Percentiles rank a stretch among this genome's conserved stretches.
phyloP scores from a whole-genome alignment of 2,888 invertebrate species.

The Anthoptus insignis region DNA sequence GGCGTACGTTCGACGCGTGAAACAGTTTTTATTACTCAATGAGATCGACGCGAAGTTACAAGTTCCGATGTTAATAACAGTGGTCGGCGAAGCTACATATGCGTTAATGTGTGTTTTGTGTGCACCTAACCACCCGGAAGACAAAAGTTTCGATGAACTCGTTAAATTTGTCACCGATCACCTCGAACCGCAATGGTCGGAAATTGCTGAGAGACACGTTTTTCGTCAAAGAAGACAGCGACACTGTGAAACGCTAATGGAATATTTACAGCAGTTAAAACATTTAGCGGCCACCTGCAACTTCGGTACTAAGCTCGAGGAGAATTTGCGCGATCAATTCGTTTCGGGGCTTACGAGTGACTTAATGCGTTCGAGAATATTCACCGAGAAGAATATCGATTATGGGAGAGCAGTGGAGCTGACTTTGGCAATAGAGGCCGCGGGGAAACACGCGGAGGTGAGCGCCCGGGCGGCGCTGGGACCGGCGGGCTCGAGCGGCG shows the following conservation, averaged over 20 bases:
- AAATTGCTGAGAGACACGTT: slow-evolving; percentile 46
- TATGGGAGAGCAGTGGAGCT: slow-evolving; percentile 52
- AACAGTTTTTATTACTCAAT: slow-evolving; percentile 41
- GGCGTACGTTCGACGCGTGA: slow-evolving; percentile 40
- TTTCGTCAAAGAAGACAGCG: slow-evolving; percentile 38
- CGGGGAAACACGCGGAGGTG: slow-evolving; percentile 26
- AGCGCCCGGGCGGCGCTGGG: slow-evolving; percentile 4
- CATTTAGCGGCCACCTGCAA: slow-evolving; percentile 45
- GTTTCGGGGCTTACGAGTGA: slow-evolving; percentile 41
- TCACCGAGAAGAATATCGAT: slow-evolving; percentile 48
- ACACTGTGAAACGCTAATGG: slow-evolving; percentile 36
- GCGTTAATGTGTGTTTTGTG: slow-evolving; percentile 51
- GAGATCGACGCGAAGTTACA: slow-evolving; percentile 36
- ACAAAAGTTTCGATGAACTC: slow-evolving; percentile 44
- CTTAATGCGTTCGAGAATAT: slow-evolving; percentile 51
- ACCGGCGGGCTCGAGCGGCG: slow-evolving; percentile 36
- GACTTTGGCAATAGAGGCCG: slow-evolving; percentile 48
- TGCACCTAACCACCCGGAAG: slow-evolving; percentile 48
- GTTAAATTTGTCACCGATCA: slow-evolving; percentile 46
- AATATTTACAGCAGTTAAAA: slow-evolving; percentile 47
- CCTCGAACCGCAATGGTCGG: slow-evolving; percentile 47
- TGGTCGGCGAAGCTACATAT: slow-evolving; percentile 42
- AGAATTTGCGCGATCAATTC: slow-evolving; percentile 41
- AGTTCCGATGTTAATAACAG: slow-evolving; percentile 42
- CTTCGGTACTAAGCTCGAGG: slow-evolving; percentile 40